Conservation (phyloP, 2,113 vertebrate genomes). For the Python bivittatus region DNA sequence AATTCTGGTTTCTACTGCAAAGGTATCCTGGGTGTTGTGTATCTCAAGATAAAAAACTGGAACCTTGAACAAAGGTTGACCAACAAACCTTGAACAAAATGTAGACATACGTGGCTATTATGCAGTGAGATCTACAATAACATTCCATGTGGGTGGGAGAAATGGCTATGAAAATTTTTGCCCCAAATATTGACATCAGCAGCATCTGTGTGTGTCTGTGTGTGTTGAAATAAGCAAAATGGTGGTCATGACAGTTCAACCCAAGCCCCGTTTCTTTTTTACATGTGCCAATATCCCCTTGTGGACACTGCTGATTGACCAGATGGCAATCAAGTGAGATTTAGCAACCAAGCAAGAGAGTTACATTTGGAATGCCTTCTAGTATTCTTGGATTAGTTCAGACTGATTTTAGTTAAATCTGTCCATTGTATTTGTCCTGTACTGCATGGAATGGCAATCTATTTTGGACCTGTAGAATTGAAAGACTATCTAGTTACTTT, state of each 20-base stretch:
- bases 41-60: conserved; percentile 16
- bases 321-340: background rate
- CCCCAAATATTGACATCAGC: background rate
- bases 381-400: conserved; percentile 16
- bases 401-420: background rate
- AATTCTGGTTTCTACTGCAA: conserved; percentile 43
- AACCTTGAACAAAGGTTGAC: conserved; percentile 22
- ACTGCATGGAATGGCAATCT: background rate
- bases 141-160: background rate
- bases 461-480: background rate
- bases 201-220: too few species aligned
- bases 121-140: conserved; percentile 18
- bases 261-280: too few species aligned
- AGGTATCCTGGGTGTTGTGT: background rate
- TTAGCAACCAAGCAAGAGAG: background rate
- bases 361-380: background rate
- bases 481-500: too few species aligned
- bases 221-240: too few species aligned
- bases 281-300: too few species aligned
- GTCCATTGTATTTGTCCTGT: background rate
- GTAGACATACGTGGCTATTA: conserved; percentile 21
- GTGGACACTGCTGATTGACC: background rate
- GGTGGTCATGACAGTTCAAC: too few species aligned
- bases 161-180: background rate
- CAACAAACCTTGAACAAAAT: conserved; percentile 17